Evolutionary conservation across 1,140 invertebrate species (phyloP).

Genomic region (Drosophila athabasca): DNA sequence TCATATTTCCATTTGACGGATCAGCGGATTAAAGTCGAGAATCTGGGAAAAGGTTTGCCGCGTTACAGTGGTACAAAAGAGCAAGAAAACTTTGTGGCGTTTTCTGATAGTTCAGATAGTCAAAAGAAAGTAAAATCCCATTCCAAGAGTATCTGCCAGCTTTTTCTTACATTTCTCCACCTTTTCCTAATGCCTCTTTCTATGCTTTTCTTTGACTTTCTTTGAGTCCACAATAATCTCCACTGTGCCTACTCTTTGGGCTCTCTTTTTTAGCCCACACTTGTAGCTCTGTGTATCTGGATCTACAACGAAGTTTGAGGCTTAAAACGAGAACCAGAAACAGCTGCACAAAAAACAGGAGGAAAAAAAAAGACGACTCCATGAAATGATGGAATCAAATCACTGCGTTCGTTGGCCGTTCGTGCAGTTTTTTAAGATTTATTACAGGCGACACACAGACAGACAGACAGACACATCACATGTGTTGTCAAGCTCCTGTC

Average conservation of each 20-base stretch:
- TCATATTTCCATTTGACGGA: constrained; percentile 68
- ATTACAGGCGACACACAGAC: constrained; percentile 68
- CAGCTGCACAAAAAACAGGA: constrained; percentile 24
- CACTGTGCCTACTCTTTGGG: constrained; percentile 16
- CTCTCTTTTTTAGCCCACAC: constrained; percentile 28
- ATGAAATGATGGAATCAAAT: constrained; percentile 54
- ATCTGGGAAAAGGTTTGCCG: constrained; percentile 8
- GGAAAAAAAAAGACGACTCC: constrained; percentile 8
- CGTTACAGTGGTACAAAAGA: constrained; percentile 11
- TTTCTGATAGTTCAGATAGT: neutral
- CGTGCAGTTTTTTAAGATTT: constrained; percentile 73
- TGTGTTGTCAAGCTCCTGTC: constrained; percentile 65
- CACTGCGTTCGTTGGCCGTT: constrained; percentile 44
- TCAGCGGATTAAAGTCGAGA: constrained; percentile 57
- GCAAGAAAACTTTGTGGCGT: neutral
- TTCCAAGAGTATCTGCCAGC: neutral
- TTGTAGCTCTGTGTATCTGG: constrained; percentile 45
- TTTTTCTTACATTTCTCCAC: neutral
- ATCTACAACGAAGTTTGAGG: constrained; percentile 13
- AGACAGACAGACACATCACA: constrained; percentile 45
- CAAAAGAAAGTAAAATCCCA: neutral
- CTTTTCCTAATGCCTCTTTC: neutral
- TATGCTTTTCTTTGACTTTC: neutral
- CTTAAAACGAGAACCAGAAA: constrained; percentile 21
- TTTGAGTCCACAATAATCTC: neutral